Conservation (phyloP, 2,888 invertebrate species). For the Chaetoderma sp. region DNA sequence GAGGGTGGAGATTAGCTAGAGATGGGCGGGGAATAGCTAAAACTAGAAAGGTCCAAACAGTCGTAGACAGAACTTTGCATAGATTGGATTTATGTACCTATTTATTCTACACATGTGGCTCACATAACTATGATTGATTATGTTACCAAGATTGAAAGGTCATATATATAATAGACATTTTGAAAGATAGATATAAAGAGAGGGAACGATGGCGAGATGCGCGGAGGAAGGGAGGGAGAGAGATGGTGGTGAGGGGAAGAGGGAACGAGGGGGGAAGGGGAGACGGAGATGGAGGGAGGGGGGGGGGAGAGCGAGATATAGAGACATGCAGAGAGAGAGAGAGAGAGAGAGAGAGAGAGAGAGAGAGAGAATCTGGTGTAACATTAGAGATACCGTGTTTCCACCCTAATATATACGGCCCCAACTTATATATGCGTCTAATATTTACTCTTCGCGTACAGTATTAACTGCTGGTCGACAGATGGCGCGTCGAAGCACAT, state of each 20-base stretch:
- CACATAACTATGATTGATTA: too few relatives aligned
- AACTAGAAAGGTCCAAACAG: too few relatives aligned
- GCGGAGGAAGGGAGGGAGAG: too few relatives aligned
- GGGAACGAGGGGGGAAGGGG: not conserved
- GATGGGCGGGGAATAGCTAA: too few relatives aligned
- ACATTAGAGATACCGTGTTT: not conserved
- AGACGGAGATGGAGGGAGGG: too few relatives aligned
- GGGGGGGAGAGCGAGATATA: not conserved
- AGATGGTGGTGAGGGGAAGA: not conserved
- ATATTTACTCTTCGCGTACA: not conserved
- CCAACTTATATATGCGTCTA: not conserved
- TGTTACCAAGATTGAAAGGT: too few relatives aligned
- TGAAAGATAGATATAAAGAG: conserved; percentile 6
- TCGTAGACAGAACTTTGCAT: too few relatives aligned
- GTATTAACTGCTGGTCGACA: not conserved
- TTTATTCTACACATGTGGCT: too few relatives aligned
- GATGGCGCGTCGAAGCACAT: not conserved
- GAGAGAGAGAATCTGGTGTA: conserved; percentile 5
- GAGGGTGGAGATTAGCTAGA: too few relatives aligned
- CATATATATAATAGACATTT: not conserved
- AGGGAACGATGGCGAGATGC: not conserved
- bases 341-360: conserved; percentile 17
- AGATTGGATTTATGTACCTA: too few relatives aligned
- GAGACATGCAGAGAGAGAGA: conserved; percentile 10
- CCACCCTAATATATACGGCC: not conserved